Evolutionary conservation across 2,797 vertebrate genomes (phyloP), one percentile per base, ranked within the genome.

Genomic region (Fundulus diaphanus): DNA sequence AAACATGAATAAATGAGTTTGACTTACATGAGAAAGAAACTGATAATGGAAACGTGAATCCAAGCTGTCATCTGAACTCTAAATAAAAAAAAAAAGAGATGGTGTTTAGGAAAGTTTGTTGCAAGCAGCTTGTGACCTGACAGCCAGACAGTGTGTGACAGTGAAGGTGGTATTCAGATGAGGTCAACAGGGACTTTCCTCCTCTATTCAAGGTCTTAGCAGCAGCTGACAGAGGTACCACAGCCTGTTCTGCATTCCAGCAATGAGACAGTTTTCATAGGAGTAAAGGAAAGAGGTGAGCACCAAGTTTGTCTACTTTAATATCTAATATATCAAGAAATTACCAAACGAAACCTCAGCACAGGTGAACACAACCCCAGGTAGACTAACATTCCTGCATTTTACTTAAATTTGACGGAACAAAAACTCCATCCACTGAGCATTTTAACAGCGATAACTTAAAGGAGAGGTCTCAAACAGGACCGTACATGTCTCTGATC

Each of bases 91-190:
- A n/a, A n/a, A n/a, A n/a, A n/a, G 33, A 35, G 59, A 24, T 24
- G 22, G 33, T 35, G 11, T 37, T 63, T 37, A 37, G 59, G 4
- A 5, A 59, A 33, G 31, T 33, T 33, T 59, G 29, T 59, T 59
- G 16, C 29, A 59, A 24, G 59, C 33, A 63, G 59, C 59, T 37
- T 35, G 59, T 63, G 59, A 63, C 33, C 59, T 5, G 59, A 37
- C 33, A 65, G 33, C 24, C 3, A n/a, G 51, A 52, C 42, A 8
- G 42, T 1, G 44, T 35, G 57, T 52, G 84, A 86, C 84, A 82
- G 75, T 12, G 27, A 88, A 88, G 86, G 81, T 82, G 85, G 48
- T 82, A 83, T 83, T 80, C 67, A 89, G 78, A 87, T 82, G 54
- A 86, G 67, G 73, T 74, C 70, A 54, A 54, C 29, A 1, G 20